Conservation (phyloP, 1,140 invertebrate genomes). For the Drosophila sp. region DNA sequence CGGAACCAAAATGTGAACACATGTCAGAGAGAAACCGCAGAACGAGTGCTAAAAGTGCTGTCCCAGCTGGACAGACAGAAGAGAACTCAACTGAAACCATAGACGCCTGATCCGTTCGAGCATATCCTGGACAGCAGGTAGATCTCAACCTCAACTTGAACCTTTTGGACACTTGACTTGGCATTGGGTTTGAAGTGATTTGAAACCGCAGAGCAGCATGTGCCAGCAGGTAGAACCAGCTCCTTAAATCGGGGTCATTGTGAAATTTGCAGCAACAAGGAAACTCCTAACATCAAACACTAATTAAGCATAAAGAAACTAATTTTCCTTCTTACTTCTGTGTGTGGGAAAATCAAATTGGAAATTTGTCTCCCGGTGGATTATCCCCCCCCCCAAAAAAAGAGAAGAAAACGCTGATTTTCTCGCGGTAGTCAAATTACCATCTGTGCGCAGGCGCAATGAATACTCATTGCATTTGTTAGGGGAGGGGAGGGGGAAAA, state of each 20-base stretch:
- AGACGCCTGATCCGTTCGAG: slow-evolving; percentile 24
- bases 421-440: slow-evolving; percentile 79
- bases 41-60: slow-evolving; percentile 68
- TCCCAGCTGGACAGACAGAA: slow-evolving; percentile 21
- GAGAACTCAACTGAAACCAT: slow-evolving; percentile 41
- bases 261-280: slow-evolving; percentile 46
- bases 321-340: slow-evolving; percentile 46
- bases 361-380: slow-evolving; percentile 56
- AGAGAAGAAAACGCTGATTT: slow-evolving; percentile 24
- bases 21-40: slow-evolving; percentile 59
- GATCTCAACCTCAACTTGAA: slow-evolving; percentile 23
- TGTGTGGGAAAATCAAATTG: slow-evolving; percentile 75
- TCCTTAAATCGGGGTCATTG: slow-evolving; percentile 32
- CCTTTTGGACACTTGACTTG: slow-evolving; percentile 65
- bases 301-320: slow-evolving; percentile 75
- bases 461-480: slow-evolving; percentile 3
- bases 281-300: slow-evolving; percentile 21
- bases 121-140: slow-evolving; percentile 42
- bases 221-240: slow-evolving; percentile 48
- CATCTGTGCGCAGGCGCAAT: slow-evolving; percentile 54
- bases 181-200: slow-evolving; percentile 55
- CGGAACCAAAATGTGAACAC: slow-evolving; percentile 32
- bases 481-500: slow-evolving; percentile 34
- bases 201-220: slow-evolving; percentile 75
- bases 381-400: slow-evolving; percentile 28